phyloP scores from a whole-genome alignment of 2,797 vertebrate species.

The Tokudaia muenninki region DNA sequence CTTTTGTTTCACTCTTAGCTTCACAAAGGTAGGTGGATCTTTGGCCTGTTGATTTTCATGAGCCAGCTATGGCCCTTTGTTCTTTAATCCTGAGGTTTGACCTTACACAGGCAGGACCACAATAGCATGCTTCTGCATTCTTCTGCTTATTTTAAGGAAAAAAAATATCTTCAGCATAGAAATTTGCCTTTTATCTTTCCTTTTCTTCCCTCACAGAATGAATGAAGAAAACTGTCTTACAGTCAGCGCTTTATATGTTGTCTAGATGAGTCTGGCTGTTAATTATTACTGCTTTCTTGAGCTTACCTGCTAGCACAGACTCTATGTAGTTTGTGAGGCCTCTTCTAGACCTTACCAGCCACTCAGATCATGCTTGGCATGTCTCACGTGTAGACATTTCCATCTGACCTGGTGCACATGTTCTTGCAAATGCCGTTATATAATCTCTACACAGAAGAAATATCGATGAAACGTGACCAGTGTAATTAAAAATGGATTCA shows the following conservation, averaged over 20 bases:
- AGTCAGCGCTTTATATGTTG: background rate
- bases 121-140: background rate
- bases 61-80: background rate
- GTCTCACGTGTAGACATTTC: conserved; percentile 34
- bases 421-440: conserved; percentile 53
- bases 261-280: background rate
- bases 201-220: background rate
- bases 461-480: conserved; percentile 77
- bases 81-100: background rate
- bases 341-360: background rate
- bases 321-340: background rate
- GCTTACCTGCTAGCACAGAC: background rate
- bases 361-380: background rate
- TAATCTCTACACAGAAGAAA: conserved; percentile 66
- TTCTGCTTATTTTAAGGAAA: background rate
- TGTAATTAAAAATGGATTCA: conserved; percentile 83
- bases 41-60: background rate
- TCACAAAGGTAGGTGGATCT: background rate
- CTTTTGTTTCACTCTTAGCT: background rate
- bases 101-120: background rate
- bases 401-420: background rate
- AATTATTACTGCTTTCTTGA: background rate
- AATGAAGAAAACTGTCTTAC: conserved; percentile 16
- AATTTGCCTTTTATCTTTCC: background rate
- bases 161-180: background rate